Percentiles rank a stretch among this genome's conserved stretches.
Conservation (phyloP, 2,113 vertebrate genomes). For the Prunella himalayana region DNA sequence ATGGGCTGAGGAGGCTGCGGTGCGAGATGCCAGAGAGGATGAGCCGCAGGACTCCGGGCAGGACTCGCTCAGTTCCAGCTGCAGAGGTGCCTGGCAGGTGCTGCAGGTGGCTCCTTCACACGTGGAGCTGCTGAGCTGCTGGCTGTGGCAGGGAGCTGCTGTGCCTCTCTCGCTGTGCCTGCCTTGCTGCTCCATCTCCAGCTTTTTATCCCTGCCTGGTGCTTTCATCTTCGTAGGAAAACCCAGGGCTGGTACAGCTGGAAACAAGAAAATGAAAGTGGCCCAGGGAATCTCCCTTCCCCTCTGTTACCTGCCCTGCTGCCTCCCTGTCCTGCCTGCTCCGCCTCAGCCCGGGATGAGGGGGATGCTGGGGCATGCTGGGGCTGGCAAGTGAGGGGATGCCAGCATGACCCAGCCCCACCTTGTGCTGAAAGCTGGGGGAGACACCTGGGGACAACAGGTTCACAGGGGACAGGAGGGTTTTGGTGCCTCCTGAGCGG, state of each 20-base stretch:
- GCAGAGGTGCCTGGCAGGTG: neutral
- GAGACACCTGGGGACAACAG: neutral
- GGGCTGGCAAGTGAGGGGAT: too few relatives aligned
- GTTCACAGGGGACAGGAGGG: accelerated
- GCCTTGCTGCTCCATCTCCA: neutral
- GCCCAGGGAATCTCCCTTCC: neutral
- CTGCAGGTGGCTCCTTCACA: accelerated
- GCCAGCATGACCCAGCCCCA: too few relatives aligned
- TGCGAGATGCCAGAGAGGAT: neutral
- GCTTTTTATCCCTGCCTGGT: neutral
- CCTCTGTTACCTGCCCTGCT: neutral
- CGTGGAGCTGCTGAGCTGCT: neutral
- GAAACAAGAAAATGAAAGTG: slow-evolving; percentile 27
- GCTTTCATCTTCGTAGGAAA: slow-evolving; percentile 18
- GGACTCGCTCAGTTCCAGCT: accelerated
- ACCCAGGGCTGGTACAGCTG: neutral
- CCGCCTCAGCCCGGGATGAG: accelerated
- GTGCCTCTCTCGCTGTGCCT: accelerated
- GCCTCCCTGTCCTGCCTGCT: neutral
- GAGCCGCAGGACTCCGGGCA: accelerated
- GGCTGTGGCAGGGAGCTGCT: accelerated
- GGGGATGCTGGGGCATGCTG: accelerated
- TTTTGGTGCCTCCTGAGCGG: accelerated
- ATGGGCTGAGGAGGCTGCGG: accelerated
- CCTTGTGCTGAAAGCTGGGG: accelerated